Evolutionary conservation across 2,797 vertebrate genomes (phyloP).

Genomic region (Onychomys leucogaster): DNA sequence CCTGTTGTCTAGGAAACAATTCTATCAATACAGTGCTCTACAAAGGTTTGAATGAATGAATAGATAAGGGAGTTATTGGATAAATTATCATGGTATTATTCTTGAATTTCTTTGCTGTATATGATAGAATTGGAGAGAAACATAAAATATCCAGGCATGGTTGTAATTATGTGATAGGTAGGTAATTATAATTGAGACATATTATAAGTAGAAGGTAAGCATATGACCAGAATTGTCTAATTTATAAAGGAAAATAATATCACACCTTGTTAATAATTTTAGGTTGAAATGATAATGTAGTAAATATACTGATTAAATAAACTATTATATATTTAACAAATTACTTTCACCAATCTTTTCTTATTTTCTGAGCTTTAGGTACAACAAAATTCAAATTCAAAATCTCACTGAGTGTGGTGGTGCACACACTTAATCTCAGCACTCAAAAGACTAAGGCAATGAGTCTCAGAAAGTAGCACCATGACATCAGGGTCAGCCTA

Average conservation of each 20-base stretch:
- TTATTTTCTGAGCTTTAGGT: not conserved
- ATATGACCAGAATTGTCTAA: not conserved
- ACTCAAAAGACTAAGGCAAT: not conserved
- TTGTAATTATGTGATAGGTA: not conserved
- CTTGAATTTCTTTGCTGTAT: not conserved
- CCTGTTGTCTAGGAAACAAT: not conserved
- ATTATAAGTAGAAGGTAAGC: not conserved
- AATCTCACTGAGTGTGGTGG: not conserved
- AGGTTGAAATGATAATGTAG: conserved; percentile 14
- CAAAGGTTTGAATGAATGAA: not conserved
- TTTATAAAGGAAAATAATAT: not conserved
- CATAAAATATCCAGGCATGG: not conserved
- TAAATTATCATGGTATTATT: not conserved
- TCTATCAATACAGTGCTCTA: not conserved
- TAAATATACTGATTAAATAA: conserved; percentile 7
- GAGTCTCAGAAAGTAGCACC: not conserved
- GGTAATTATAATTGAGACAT: not conserved
- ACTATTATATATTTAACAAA: conserved; percentile 31
- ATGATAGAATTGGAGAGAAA: not conserved
- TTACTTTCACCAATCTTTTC: not conserved
- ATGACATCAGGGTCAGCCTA: not conserved
- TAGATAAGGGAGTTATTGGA: not conserved
- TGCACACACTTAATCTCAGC: not conserved
- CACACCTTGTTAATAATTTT: not conserved
- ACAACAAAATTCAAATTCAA: not conserved